Base-by-base conservation (phyloP, 1,140 invertebrate genomes). In the Epicauta chinensis region DNA sequence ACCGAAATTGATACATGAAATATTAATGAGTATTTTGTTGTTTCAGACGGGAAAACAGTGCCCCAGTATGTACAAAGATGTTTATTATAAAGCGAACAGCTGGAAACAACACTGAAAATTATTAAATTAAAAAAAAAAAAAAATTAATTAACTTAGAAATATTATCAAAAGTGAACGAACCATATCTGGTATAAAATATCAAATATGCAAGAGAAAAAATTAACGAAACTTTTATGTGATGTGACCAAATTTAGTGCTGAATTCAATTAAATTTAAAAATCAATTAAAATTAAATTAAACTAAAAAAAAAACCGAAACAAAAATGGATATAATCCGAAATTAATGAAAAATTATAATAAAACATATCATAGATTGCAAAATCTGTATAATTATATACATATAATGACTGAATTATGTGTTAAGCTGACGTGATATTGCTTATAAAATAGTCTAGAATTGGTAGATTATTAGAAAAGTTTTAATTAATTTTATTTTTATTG, bases 1-100 rank as follows among this genome's bases (percentile, higher is more conserved):
- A n/a, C n/a, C n/a, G n/a, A n/a, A n/a, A 23, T 23, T 23, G 23
- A 23, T 23, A 3, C 23, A 23, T 23, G 23, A 3, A 23, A 23
- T 23, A 23, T 23, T 23, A 23, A 23, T 23, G 23, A 23, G 23
- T 44, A 45, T 59, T 44, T 65, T 59, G 71, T 62, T 65, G 23
- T 80, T 78, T 53, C 76, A 81, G 77, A 73, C 75, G 46, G 82
- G 81, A 46, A 89, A 89, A 71, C 84, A 86, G 62, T 91, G 88
- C 71, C 86, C 87, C 43, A 89, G 85, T 63, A 90, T 91, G 87
- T 83, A 89, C 75, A 82, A 82, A 69, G 84, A 90, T 65, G 85
- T 89, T 70, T 86, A 89, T 73, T 91, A 91, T 71, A 88, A 88
- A 83, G 81, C 81, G 56, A 83, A 82, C 73, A 82, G 75, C 72